Percentiles rank a stretch among this genome's conserved stretches.
Evolutionary conservation across 2,888 invertebrate species (phyloP).

Genomic region (Calameuta pallipes): DNA sequence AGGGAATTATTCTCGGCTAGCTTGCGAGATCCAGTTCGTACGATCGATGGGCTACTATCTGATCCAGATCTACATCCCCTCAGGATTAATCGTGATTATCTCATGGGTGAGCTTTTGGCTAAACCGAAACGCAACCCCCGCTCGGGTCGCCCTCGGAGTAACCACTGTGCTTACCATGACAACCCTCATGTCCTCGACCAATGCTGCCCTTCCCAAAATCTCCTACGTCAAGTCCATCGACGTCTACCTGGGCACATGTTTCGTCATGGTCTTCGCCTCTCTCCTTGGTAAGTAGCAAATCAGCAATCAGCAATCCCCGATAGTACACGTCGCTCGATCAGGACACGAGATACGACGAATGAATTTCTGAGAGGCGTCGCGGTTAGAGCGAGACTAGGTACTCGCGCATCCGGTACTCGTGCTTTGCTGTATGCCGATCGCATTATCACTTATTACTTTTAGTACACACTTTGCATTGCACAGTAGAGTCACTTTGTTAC

Average conservation of each 20-base stretch:
- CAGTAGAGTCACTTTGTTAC: not conserved
- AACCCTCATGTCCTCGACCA: constrained; percentile 96
- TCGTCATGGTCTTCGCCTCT: constrained; percentile 99
- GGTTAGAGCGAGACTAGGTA: not conserved
- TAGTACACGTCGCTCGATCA: not conserved
- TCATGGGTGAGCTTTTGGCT: constrained; percentile 98
- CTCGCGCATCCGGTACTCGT: not conserved
- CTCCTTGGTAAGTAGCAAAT: constrained; percentile 81
- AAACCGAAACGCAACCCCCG: constrained; percentile 94
- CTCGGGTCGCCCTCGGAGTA: constrained; percentile 92
- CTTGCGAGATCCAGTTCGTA: constrained; percentile 96
- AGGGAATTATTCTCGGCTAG: constrained; percentile 97
- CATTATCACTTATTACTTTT: not conserved
- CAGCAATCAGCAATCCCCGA: constrained; percentile 16
- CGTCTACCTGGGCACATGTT: constrained; percentile 96
- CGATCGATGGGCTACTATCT: constrained; percentile 98
- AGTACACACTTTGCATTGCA: not conserved
- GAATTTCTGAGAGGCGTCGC: not conserved
- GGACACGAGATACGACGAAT: not conserved
- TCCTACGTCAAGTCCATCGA: constrained; percentile 98
- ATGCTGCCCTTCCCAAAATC: constrained; percentile 96
- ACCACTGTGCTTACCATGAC: constrained; percentile 98
- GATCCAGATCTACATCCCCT: constrained; percentile 98
- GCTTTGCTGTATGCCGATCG: not conserved
- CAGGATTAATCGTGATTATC: constrained; percentile 96